These are phyloP conservation scores for Athene cunicularia DNA, from an alignment of 2,113 vertebrate genomes.

Conservation along the genomic window DNA sequence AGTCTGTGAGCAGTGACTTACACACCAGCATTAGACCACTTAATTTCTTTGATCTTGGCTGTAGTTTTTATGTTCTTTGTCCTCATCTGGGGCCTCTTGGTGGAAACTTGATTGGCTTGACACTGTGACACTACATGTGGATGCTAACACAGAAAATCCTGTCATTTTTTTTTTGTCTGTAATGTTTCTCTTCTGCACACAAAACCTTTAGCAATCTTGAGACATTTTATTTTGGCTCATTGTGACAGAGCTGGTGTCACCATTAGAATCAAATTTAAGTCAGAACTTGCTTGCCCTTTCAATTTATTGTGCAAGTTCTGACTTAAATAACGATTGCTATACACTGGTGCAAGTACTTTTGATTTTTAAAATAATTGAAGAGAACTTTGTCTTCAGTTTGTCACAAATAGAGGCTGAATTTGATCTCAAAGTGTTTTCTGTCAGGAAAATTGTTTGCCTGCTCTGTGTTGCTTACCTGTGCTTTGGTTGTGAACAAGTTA, in stretches of 20 bases:
- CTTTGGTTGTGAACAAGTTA: background rate
- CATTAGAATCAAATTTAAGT: background rate
- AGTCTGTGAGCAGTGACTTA: background rate
- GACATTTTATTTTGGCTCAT: background rate
- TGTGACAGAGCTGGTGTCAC: background rate
- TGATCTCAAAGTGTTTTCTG: constrained; percentile 23
- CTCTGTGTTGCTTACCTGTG: background rate
- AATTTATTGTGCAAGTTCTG: background rate
- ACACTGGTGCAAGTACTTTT: background rate
- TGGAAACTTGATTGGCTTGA: background rate
- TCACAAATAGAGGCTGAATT: constrained; percentile 13
- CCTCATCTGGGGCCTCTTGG: background rate
- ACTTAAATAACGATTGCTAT: background rate
- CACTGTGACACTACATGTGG: background rate
- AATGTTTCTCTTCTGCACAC: background rate
- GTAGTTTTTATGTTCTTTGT: background rate
- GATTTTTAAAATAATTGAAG: constrained; percentile 21
- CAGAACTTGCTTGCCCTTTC: background rate
- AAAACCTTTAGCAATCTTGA: background rate
- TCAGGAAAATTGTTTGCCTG: constrained; percentile 31
- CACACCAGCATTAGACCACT: background rate
- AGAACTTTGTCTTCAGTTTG: background rate
- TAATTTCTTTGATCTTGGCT: background rate
- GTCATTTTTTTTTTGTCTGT: background rate
- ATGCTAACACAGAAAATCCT: background rate